Percentiles rank a stretch among this genome's conserved stretches.
Conservation (phyloP, 2,113 vertebrate species). For the Eidolon helvum region DNA sequence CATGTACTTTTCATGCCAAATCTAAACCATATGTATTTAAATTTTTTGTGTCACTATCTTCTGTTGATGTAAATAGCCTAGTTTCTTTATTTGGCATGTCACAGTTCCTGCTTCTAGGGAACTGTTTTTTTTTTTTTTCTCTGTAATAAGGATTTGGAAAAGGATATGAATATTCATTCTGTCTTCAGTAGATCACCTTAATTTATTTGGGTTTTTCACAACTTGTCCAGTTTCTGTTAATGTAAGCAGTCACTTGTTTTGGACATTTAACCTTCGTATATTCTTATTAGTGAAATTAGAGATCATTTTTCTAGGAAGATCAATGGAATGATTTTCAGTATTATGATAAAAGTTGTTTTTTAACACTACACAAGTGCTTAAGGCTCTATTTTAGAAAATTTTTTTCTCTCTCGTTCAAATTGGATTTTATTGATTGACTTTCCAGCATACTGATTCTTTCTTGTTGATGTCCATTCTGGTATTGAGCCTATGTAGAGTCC, state of each 20-base stretch:
- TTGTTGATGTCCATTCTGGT: not conserved
- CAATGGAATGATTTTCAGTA: not conserved
- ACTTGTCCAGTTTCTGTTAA: not conserved
- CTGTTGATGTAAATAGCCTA: not conserved
- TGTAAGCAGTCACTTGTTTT: not conserved
- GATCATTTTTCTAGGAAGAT: too few relatives aligned
- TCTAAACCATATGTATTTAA: not conserved
- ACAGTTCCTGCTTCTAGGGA: not conserved
- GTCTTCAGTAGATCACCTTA: not conserved
- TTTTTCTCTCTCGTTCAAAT: not conserved
- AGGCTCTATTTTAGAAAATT: not conserved
- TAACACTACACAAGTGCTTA: not conserved
- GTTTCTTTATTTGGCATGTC: not conserved
- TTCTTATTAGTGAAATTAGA: too few relatives aligned
- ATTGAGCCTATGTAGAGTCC: not conserved
- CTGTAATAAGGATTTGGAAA: not conserved
- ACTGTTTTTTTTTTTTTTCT: not conserved
- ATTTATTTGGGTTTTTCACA: not conserved
- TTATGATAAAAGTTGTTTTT: not conserved
- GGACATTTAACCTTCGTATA: not conserved
- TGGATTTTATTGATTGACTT: not conserved
- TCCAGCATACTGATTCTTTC: not conserved
- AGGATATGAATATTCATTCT: not conserved
- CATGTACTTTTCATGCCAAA: not conserved
- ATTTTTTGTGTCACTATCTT: not conserved